Evolutionary conservation across 2,113 vertebrate species (phyloP), one percentile per base, ranked within the genome.

Genomic region (Proterorhinus semilunaris): DNA sequence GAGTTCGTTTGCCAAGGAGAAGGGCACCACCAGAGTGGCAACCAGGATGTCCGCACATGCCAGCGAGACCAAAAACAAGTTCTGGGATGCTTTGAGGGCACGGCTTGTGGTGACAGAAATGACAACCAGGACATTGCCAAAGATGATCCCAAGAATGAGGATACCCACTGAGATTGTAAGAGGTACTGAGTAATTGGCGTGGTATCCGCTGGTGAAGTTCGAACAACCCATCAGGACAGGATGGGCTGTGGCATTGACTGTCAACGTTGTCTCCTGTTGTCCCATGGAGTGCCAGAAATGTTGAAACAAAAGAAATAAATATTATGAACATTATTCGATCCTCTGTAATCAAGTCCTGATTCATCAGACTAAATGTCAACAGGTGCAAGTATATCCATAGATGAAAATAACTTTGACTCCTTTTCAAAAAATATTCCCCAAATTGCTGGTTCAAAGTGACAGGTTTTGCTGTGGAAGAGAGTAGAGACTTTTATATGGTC

Each of bases 31-130:
- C 11, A 94, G 89, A 0, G 96, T 97, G 88, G 96, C 95, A 77
- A 98, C 96, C 66, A 98, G 91, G 73, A 98, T 97, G 90, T 98
- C 96, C 0, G 96, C 96, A 0, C 94, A 94, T 13, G 96, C 96
- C 90, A 98, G 85, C 0, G 96, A 98, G 63, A 98, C 95, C 74
- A 98, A 89, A 84, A 96, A 98, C 68, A 97, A 92, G 90, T 98
- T 98, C 90, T 97, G 96, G 7, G 96, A 95, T 2, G 96, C 96
- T 89, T 92, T 93, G 66, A 98, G 92, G 0, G 93, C 93, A 43
- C 93, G 89, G 87, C 95, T 95, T 4, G 96, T 96, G 75, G 92
- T 94, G 76, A 98, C 94, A 0, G 96, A 95, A 0, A 97, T 96
- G 55, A 97, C 94, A 48, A 98, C 96, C 53, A 97, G 91, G 69